Evolutionary conservation across 1,140 invertebrate genomes (phyloP).

Genomic region (Sycophaga agraensis): DNA sequence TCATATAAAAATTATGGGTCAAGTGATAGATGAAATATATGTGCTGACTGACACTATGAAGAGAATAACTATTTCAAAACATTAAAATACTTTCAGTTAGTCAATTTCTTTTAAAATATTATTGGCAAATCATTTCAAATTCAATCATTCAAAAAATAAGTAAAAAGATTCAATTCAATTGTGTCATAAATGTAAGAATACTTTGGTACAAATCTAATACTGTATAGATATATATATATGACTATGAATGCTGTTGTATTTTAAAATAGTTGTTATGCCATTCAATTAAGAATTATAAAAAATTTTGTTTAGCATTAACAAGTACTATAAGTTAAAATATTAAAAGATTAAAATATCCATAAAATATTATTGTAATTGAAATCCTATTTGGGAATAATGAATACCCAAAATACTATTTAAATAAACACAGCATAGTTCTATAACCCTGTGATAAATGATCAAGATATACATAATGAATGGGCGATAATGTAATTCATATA

Average conservation of each 20-base stretch:
- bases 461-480: slow-evolving; percentile 2
- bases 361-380: no score
- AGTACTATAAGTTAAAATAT: no score
- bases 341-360: no score
- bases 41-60: not conserved
- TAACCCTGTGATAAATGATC: slow-evolving; percentile 24
- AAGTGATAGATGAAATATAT: slow-evolving; percentile 9
- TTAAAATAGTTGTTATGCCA: slow-evolving; percentile 11
- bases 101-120: not conserved
- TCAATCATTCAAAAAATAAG: not conserved
- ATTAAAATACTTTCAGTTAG: slow-evolving; percentile 4
- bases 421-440: slow-evolving; percentile 8
- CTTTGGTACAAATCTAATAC: slow-evolving; percentile 11
- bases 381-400: no score
- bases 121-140: slow-evolving; percentile 5
- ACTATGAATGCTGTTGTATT: not conserved
- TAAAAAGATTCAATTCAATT: not conserved
- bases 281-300: slow-evolving; percentile 13
- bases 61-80: slow-evolving; percentile 14
- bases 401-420: slow-evolving; percentile 3
- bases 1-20: slow-evolving; percentile 9
- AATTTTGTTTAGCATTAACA: no score
- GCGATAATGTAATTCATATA: not conserved
- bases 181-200: not conserved
- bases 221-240: slow-evolving; percentile 3